Conservation (phyloP, 1,140 invertebrate species). For the Drosophila novamexicana region DNA sequence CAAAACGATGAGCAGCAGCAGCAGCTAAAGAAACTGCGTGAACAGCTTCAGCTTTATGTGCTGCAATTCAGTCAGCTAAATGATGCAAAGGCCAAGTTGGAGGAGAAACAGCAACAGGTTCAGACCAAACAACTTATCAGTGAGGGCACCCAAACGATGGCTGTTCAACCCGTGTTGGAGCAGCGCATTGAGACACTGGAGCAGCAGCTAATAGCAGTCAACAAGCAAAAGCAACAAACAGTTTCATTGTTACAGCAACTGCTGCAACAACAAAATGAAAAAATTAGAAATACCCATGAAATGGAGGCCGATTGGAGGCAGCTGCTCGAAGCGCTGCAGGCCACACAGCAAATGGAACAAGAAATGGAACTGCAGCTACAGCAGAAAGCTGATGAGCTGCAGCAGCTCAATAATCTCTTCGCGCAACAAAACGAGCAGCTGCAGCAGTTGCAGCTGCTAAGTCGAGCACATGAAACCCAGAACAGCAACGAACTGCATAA, state of each 20-base stretch:
- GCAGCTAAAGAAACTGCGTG: constrained; percentile 25
- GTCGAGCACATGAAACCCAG: constrained; percentile 37
- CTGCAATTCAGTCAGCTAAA: constrained; percentile 43
- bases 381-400: constrained; percentile 64
- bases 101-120: constrained; percentile 9
- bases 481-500: constrained; percentile 54
- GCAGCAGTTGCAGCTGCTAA: constrained; percentile 58
- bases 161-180: constrained; percentile 25
- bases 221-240: constrained; percentile 58
- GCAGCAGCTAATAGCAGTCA: constrained; percentile 48
- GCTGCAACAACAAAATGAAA: constrained; percentile 67
- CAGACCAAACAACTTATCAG: constrained; percentile 27
- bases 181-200: constrained; percentile 62
- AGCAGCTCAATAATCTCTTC: constrained; percentile 71
- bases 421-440: constrained; percentile 72
- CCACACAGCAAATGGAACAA: constrained; percentile 63
- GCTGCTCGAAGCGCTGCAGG: constrained; percentile 53
- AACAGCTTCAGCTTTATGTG: constrained; percentile 45
- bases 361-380: constrained; percentile 58
- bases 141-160: constrained; percentile 36
- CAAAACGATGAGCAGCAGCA: constrained; percentile 38
- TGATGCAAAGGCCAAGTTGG: constrained; percentile 21
- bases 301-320: constrained; percentile 73
- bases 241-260: constrained; percentile 56
- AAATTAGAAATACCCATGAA: constrained; percentile 66